Base-by-base conservation (phyloP, 1,140 invertebrate species). In the Scaptomyza hsui region DNA sequence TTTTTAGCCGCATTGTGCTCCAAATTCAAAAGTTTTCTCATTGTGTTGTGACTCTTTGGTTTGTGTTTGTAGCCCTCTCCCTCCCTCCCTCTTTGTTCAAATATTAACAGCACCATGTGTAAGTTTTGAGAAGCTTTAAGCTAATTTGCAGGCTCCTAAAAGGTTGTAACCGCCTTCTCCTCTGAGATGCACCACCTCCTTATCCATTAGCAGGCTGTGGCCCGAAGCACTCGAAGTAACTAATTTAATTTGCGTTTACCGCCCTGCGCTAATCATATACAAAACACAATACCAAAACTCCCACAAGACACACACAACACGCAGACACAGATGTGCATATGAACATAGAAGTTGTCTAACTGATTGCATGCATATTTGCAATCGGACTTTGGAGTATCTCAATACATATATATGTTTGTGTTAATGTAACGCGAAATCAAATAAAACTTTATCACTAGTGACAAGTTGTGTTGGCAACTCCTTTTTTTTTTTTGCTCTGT, bases 101-200 rank as follows among this genome's bases (percentile, higher is more conserved):
- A 72, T 72, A 72, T 72, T 72, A 68, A 72, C 42, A 56, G 49
- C 70, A 26, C 49, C 67, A 64, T 70, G 53, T 72, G 69, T 64
- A 48, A 71, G 35, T 45, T 65, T 41, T 37, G 21, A 24, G 60
- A 35, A 68, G 63, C 64, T 68, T 61, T 53, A 60, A 72, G 63
- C 69, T 72, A 72, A 72, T 67, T 72, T 72, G 47, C 69, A 16
- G 47, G 29, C 53, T 48, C 5, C 26, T 51, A 67, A 67, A 52
- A 57, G 57, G 55, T n/a, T 57, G 26, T 13, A 12, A 32, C 18
- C n/a, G 32, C 61, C 39, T 29, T 16, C 57, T 24, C 35, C 61
- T 57, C 51, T 51, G 45, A 48, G 44, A 9, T 52, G 39, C 67
- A 57, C 37, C 37, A n/a, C 3, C 24, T 4, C 24, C n/a, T 71